phyloP scores from a whole-genome alignment of 2,113 vertebrate species.

The Potamarius usumacintae region DNA sequence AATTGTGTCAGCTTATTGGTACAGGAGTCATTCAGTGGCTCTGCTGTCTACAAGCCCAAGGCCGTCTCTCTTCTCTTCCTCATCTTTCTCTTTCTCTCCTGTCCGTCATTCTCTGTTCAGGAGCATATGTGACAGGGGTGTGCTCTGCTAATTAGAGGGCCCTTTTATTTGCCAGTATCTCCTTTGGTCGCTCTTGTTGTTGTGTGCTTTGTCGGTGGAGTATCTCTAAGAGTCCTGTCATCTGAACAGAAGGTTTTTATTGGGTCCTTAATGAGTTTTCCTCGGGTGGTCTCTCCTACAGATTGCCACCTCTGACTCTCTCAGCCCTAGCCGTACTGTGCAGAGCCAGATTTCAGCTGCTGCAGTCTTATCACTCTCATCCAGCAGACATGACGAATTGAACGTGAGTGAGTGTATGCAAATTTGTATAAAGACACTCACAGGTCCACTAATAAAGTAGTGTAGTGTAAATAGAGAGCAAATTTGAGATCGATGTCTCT shows the following conservation, averaged over 20 bases:
- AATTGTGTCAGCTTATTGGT: slow-evolving; percentile 50
- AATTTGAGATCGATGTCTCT: slow-evolving; percentile 13
- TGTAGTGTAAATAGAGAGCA: background rate
- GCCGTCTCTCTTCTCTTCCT: slow-evolving; percentile 44
- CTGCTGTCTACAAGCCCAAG: slow-evolving; percentile 49
- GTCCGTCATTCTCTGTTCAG: slow-evolving; percentile 38
- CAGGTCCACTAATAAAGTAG: background rate
- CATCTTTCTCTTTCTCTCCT: slow-evolving; percentile 38
- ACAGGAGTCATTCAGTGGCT: slow-evolving; percentile 45
- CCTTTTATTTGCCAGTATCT: slow-evolving; percentile 57
- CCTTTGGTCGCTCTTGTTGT: slow-evolving; percentile 51
- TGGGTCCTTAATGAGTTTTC: slow-evolving; percentile 57
- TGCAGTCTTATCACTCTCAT: slow-evolving; percentile 34
- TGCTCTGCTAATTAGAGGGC: slow-evolving; percentile 57
- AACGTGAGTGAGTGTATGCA: slow-evolving; percentile 25
- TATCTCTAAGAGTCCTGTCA: slow-evolving; percentile 55
- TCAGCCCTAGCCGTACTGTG: slow-evolving; percentile 23
- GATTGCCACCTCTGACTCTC: slow-evolving; percentile 48
- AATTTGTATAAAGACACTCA: background rate
- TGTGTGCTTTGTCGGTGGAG: slow-evolving; percentile 51
- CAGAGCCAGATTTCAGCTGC: slow-evolving; percentile 46
- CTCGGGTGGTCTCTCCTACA: slow-evolving; percentile 51
- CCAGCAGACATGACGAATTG: slow-evolving; percentile 31
- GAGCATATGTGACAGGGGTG: slow-evolving; percentile 59
- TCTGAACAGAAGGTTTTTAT: slow-evolving; percentile 63